Conservation (phyloP, 2,113 vertebrate species). For the Leiothrix lutea region DNA sequence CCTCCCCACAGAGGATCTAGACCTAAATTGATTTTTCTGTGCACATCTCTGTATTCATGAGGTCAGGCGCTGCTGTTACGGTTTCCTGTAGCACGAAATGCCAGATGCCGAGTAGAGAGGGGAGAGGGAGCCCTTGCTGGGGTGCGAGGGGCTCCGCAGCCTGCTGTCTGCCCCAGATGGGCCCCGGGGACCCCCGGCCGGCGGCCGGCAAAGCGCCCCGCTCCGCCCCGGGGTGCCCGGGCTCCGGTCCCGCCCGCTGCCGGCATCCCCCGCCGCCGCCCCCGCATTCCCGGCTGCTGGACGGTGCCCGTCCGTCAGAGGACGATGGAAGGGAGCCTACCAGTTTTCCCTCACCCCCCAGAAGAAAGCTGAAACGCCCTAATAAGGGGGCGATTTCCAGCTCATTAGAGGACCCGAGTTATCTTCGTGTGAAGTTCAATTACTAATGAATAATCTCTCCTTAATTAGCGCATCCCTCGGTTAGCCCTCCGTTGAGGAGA, state of each 20-base stretch:
- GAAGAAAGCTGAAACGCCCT: neutral
- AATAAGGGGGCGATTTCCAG: neutral
- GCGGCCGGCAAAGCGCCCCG: too few species aligned
- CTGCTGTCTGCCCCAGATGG: neutral
- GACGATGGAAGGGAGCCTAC: neutral
- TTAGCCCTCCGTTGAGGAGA: neutral
- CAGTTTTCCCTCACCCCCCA: neutral
- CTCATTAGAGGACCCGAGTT: neutral
- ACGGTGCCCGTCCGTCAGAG: neutral
- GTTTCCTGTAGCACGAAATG: neutral
- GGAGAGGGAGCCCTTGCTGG: neutral
- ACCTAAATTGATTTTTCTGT: slow-evolving; percentile 45
- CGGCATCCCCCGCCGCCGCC: neutral
- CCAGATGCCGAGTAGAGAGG: neutral
- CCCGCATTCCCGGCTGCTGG: neutral
- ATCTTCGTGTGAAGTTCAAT: neutral
- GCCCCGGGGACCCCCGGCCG: neutral
- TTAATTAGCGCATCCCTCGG: neutral
- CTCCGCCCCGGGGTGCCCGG: neutral
- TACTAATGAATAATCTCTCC: neutral
- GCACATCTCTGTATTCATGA: slow-evolving; percentile 36
- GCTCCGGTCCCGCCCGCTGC: neutral
- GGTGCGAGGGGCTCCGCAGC: neutral
- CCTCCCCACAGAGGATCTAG: slow-evolving; percentile 2
- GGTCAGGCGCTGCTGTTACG: neutral